Conservation (phyloP, 2,888 invertebrate genomes). For the Drosophila cyrtoloma region DNA sequence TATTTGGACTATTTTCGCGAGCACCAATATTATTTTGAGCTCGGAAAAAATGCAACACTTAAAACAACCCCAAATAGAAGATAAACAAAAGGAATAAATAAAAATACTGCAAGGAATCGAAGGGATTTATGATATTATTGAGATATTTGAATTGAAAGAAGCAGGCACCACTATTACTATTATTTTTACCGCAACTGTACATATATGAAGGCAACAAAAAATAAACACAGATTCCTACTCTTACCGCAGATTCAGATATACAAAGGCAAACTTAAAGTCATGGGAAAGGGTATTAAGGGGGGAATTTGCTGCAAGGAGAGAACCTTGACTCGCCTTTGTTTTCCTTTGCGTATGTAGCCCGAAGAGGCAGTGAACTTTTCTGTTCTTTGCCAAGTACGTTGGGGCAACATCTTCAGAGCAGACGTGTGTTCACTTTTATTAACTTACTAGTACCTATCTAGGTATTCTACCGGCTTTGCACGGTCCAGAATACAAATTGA, state of each 20-base stretch:
- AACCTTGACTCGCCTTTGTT: conserved; percentile 77
- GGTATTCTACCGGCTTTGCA: not conserved
- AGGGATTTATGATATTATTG: not conserved
- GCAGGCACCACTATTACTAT: not conserved
- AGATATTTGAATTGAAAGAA: not conserved
- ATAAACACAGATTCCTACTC: conserved; percentile 32
- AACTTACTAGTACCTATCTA: not conserved
- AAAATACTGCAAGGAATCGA: not conserved
- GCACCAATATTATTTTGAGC: not conserved
- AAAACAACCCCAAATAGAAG: not conserved
- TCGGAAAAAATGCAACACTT: not conserved
- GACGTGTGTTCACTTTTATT: conserved; percentile 13
- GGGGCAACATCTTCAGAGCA: conserved; percentile 10
- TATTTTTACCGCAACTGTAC: not conserved
- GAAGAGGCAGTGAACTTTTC: conserved; percentile 70
- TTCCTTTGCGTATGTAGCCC: conserved; percentile 40
- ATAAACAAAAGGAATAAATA: not conserved
- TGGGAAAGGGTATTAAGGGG: not conserved
- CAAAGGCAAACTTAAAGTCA: conserved; percentile 19
- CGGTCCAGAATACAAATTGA: not conserved
- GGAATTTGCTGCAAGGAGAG: conserved; percentile 34
- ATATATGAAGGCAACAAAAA: not conserved
- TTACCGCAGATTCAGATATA: conserved; percentile 38
- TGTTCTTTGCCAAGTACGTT: conserved; percentile 27
- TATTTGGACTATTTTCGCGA: not conserved